Base-by-base conservation (phyloP, 2,888 invertebrate species). In the Eupeodes latifasciatus region DNA sequence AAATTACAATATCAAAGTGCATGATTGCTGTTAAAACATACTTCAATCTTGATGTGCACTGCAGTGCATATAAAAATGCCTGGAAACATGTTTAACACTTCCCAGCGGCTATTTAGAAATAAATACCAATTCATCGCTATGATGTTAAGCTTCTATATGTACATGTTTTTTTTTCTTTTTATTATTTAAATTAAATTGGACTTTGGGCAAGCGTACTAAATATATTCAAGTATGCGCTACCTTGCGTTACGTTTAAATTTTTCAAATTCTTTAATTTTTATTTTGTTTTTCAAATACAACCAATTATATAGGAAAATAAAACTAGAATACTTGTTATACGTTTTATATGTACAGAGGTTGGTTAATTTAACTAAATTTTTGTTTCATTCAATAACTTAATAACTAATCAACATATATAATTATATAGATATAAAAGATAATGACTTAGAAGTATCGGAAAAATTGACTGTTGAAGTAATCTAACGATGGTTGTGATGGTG, bases 391-490 rank as follows among this genome's bases (percentile, higher is more conserved):
- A 61, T 79, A 40, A 69, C 69, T 71, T 71, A 69, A 69, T 9
- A 71, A 79, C 61, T 79, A 61, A 40, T 61, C 51, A 53, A 53
- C n/a, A 59, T 14, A n/a, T 0, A 27, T n/a, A 61, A 40, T 40
- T 40, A 40, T 40, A 3, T 40, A 40, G 5, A 40, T 40, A 9
- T 27, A 40, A 9, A 7, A 40, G 40, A 40, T 7, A 53, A 74
- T 83, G 87, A 87, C 87, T 87, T 81, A 87, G 80, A 67, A 80
- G 67, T 83, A 87, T 83, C 76, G 76, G 49, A 87, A 87, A 62
- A 44, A 83, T 67, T 40, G 80, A 44, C 80, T 87, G 87, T 87
- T 83, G 62, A 69, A 87, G 36, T 40, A 81, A 47, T 87, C 83
- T 51, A 77, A 81, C 51, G 87, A 76, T 51, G 49, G 80, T 53